phyloP scores from a whole-genome alignment of 2,888 invertebrate genomes.

The Hydriomena furcata region DNA sequence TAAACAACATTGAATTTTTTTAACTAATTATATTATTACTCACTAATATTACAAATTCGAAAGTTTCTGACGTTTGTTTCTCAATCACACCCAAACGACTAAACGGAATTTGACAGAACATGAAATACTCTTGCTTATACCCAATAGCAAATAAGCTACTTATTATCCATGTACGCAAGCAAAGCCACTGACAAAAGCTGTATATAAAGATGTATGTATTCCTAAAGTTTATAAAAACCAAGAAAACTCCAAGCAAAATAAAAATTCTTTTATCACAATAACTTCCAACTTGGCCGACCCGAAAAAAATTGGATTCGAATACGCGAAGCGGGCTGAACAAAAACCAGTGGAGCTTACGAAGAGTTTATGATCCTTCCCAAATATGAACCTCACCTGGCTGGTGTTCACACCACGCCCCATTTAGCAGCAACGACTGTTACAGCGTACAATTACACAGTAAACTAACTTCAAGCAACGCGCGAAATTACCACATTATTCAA shows the following conservation, averaged over 20 bases:
- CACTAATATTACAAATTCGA: no score
- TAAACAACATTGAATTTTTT: no score
- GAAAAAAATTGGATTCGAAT: constrained; percentile 26
- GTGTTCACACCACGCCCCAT: constrained; percentile 23
- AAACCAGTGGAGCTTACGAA: constrained; percentile 18
- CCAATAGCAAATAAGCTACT: no score
- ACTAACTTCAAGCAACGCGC: neutral
- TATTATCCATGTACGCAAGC: no score
- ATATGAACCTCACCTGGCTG: constrained; percentile 23
- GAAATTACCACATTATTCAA: no score
- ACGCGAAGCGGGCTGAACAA: constrained; percentile 10
- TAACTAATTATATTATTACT: no score
- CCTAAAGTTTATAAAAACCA: neutral
- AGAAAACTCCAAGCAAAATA: neutral
- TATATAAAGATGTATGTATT: no score
- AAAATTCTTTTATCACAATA: constrained; percentile 18
- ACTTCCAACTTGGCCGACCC: constrained; percentile 21
- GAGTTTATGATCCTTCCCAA: constrained; percentile 26
- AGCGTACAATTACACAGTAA: constrained; percentile 1
- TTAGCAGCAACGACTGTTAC: constrained; percentile 12
- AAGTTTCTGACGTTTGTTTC: no score
- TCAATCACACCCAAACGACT: no score
- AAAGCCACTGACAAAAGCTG: no score
- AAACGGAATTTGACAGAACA: no score
- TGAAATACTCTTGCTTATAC: no score